Evolutionary conservation across 1,140 invertebrate genomes (phyloP).

Genomic region (Sycophaga agraensis): DNA sequence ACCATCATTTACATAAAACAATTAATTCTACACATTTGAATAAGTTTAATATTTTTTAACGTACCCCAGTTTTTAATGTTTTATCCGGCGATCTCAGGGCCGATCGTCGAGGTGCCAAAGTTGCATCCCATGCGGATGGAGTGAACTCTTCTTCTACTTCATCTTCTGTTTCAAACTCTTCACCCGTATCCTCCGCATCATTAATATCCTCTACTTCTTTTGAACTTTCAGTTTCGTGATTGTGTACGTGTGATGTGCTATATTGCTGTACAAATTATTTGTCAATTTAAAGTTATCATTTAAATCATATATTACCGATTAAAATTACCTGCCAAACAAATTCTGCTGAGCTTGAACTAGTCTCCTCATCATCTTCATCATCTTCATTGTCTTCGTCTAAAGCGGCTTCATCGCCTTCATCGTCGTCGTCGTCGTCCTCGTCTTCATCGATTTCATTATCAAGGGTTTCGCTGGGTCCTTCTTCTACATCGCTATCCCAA

Average conservation of each 20-base stretch:
- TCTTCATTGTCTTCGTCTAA: conserved; percentile 31
- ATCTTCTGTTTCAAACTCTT: conserved; percentile 44
- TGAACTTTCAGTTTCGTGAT: conserved; percentile 31
- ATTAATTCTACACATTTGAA: conserved; percentile 8
- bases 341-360: conserved; percentile 69
- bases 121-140: conserved; percentile 62
- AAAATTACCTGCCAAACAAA: conserved; percentile 72
- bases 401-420: conserved; percentile 3
- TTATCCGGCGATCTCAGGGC: conserved; percentile 60
- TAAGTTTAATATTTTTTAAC: conserved; percentile 14
- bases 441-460: conserved; percentile 17
- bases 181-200: conserved; percentile 35
- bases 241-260: conserved; percentile 39
- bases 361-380: conserved; percentile 45
- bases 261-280: conserved; percentile 37
- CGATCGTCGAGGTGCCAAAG: conserved; percentile 60
- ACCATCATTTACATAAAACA: conserved; percentile 32
- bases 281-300: not conserved
- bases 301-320: too few relatives aligned
- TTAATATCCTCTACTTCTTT: conserved; percentile 31
- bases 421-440: conserved; percentile 23
- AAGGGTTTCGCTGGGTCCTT: conserved; percentile 5
- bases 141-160: conserved; percentile 61
- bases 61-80: conserved; percentile 51
- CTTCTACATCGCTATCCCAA: conserved; percentile 45